Base-by-base conservation (phyloP, 2,797 vertebrate genomes). In the Hozukius guyotensis region DNA sequence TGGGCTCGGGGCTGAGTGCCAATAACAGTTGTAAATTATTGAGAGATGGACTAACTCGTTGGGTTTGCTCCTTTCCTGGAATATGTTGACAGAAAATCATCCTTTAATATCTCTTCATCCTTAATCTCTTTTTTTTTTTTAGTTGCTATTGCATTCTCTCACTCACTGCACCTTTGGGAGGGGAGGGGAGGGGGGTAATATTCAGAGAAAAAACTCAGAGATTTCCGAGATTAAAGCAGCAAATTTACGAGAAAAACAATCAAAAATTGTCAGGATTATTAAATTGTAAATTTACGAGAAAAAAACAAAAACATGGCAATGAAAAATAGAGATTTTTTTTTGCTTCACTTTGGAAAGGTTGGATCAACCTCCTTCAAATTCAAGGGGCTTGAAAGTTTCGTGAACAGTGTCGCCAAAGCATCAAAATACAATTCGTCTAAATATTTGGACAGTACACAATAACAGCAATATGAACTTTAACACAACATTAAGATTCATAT, bases 61-160 rank as follows among this genome's bases (percentile, higher is more conserved):
- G 60, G 34, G 29, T 25, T 72, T 68, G 29, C 25, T 77, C 8
- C 75, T 62, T 85, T 72, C 42, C 24, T 53, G 32, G 18, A 13
- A 74, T 83, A 83, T 80, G 60, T 66, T 77, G 76, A 57, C 61
- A 80, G 36, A 80, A 60, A 9, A 69, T 46, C 29, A 77, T 82
- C 56, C 42, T 64, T 73, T 59, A 56, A 75, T 66, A 73, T 72
- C 25, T 46, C 55, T 34, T 65, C 49, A 55, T 70, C 32, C 52
- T 18, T 74, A 20, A 59, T 61, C 38, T 5, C 4, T 38, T 38
- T 5, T 13, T 38, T 29, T 34, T 38, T 38, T 38, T 38, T 0
- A 38, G 36, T 38, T 38, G 36, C 36, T 38, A 38, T 0, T 38
- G 12, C 46, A 49, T 49, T 20, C 46, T 49, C 46, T 49, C 46